Evolutionary conservation across 2,113 vertebrate genomes (phyloP).

Genomic region (Scomber colias): DNA sequence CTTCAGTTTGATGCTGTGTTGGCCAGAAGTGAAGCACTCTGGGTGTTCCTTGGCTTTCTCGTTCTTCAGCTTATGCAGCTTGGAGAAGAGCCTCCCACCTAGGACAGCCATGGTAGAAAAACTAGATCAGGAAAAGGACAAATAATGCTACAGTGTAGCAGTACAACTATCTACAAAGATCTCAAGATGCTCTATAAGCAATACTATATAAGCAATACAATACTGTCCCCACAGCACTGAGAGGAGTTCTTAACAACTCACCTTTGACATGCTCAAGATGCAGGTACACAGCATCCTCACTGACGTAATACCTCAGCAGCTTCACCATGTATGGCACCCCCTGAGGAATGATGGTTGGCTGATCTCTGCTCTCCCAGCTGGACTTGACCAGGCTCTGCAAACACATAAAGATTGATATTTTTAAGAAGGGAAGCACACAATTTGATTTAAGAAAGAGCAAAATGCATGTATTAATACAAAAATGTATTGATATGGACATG

Average conservation of each 20-base stretch:
- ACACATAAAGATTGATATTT: background rate
- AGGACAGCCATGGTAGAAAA: background rate
- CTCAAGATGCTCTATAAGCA: background rate
- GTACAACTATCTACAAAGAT: background rate
- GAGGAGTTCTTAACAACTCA: constrained; percentile 68
- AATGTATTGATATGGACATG: background rate
- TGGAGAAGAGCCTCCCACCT: constrained; percentile 94
- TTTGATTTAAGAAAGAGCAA: background rate
- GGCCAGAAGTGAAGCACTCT: constrained; percentile 72
- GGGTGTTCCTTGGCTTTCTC: constrained; percentile 81
- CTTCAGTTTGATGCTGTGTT: constrained; percentile 77
- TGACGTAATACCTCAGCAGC: constrained; percentile 92
- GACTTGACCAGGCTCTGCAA: constrained; percentile 93
- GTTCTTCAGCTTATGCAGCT: constrained; percentile 83
- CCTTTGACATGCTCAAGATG: constrained; percentile 94
- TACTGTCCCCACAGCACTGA: background rate
- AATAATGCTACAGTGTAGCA: background rate
- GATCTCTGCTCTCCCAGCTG: constrained; percentile 87
- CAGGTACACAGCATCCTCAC: constrained; percentile 94
- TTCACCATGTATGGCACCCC: constrained; percentile 96
- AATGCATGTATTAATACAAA: background rate
- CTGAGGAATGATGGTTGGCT: constrained; percentile 95
- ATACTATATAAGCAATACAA: background rate
- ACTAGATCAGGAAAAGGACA: background rate
- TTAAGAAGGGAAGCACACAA: background rate